Evolutionary conservation across 92 coral and sea anemone species (phyloP).

Genomic region (Siderastrea siderea): DNA sequence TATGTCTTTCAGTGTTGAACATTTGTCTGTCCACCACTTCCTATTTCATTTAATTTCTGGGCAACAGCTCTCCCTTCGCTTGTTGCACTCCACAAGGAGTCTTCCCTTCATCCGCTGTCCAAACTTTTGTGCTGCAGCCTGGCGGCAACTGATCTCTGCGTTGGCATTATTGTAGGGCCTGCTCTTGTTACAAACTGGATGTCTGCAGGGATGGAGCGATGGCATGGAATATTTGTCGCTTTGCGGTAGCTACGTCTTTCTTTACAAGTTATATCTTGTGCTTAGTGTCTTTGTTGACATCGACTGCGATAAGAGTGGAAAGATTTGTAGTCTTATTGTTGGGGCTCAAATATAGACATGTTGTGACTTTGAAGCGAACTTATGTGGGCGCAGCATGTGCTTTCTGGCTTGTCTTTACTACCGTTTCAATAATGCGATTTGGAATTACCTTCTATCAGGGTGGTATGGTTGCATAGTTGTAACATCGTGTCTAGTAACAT

Average conservation of each 20-base stretch:
- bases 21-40: neutral
- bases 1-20: neutral
- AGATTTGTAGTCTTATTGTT: conserved; percentile 21
- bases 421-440: neutral
- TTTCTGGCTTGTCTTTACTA: neutral
- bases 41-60: neutral
- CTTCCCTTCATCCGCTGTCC: conserved; percentile 26
- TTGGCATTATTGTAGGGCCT: conserved; percentile 1
- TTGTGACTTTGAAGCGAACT: neutral
- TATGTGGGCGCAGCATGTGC: neutral
- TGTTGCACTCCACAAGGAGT: conserved; percentile 1
- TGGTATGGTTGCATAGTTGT: neutral
- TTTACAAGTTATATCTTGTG: neutral
- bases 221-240: conserved; percentile 1
- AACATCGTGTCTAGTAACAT: neutral
- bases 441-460: too few species aligned
- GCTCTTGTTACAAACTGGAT: neutral
- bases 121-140: neutral
- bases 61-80: neutral
- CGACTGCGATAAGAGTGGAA: conserved; percentile 24
- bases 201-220: neutral
- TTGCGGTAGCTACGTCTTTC: neutral
- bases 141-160: conserved; percentile 1
- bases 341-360: neutral
- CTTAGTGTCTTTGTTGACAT: neutral